phyloP scores from a whole-genome alignment of 2,113 vertebrate species.

The Nothoprocta perdicaria region DNA sequence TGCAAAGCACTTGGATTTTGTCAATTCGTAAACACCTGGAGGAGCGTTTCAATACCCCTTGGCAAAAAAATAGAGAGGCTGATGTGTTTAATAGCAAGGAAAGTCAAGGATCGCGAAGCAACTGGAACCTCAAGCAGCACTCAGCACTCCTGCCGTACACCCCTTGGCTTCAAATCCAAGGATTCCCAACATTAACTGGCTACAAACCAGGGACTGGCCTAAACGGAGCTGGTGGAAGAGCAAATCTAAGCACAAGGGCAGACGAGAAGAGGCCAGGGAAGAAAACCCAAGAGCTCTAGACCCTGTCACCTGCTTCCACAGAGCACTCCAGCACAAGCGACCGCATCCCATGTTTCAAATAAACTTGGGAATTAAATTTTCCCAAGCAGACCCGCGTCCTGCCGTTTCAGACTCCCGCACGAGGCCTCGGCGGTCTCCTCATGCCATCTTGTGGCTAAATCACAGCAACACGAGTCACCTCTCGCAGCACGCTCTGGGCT shows the following conservation, averaged over 20 bases:
- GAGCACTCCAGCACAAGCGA: no score
- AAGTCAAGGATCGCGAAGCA: background rate
- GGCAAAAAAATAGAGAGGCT: background rate
- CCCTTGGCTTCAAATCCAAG: background rate
- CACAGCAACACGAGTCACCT: accelerated
- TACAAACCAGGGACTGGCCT: accelerated
- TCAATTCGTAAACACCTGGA: background rate
- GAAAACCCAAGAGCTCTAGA: accelerated
- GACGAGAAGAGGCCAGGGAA: background rate
- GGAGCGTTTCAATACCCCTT: background rate
- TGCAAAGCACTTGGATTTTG: background rate
- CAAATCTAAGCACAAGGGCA: background rate
- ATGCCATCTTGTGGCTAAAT: background rate
- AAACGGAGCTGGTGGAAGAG: background rate
- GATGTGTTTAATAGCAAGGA: background rate
- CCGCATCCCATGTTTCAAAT: accelerated
- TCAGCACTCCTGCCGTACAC: background rate
- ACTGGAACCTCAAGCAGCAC: background rate
- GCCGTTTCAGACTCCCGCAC: no score
- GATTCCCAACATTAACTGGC: accelerated
- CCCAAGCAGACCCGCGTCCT: background rate
- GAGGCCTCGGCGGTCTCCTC: background rate
- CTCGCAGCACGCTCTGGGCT: accelerated
- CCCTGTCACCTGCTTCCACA: background rate
- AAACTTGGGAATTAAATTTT: no score